Evolutionary conservation across 2,113 vertebrate genomes (phyloP), one percentile per base, ranked within the genome.

Genomic region (Labeo rohita): DNA sequence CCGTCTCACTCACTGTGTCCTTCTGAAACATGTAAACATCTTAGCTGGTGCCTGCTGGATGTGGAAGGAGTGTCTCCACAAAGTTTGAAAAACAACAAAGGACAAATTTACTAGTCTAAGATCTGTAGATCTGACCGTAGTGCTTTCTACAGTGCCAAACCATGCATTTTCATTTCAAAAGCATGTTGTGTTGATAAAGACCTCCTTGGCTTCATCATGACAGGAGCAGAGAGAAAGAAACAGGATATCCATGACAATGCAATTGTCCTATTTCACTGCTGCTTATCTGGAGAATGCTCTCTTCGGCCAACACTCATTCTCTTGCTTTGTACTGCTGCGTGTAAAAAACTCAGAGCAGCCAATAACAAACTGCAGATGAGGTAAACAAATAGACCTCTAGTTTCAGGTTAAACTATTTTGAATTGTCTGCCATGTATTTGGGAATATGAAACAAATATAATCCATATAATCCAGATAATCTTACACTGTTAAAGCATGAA

Each of bases 211-310:
- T 72, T 65, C 12, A n/a, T 49, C 66, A 47, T 78, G 77, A 77
- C 84, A 77, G 79, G 80, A 65, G 68, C 49, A 59, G 61, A 47
- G 23, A 70, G 75, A 84, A 76, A 77, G 87, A 85, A 83, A 87
- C 84, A 73, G 89, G 84, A 87, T 84, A 84, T 86, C 75, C 65
- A 89, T 83, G 84, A 86, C 76, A 72, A 65, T 85, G 73, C 50
- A 47, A 2, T 74, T 43, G 52, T 78, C 65, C 52, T 10, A 72
- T 84, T 63, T 63, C 80, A 52, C 63, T 74, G 61, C 74, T 77
- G 59, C 74, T 78, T 76, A 78, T 66, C 39, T 74, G 21, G n/a
- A 74, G 54, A 61, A 74, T 2, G 12, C 70, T 63, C n/a, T 49
- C 72, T 65, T 73, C 23, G 39, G 36, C n/a, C 80, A 76, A 68